Evolutionary conservation across 2,888 invertebrate species (phyloP).

Genomic region (Koerneria pararmatus): DNA sequence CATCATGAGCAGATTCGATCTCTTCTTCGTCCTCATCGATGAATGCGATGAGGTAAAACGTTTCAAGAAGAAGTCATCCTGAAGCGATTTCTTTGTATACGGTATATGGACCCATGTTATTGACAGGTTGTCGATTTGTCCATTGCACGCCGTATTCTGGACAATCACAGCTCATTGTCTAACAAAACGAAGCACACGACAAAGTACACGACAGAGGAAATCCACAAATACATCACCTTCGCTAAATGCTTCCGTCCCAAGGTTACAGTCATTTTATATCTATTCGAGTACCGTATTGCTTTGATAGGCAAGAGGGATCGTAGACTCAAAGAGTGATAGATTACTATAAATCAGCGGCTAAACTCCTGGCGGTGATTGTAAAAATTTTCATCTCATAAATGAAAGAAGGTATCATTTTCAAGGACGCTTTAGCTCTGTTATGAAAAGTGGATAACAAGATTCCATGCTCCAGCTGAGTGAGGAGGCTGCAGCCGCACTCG

Average conservation of each 20-base stretch:
- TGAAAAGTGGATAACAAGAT: neutral
- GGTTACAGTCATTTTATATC: conserved; percentile 62
- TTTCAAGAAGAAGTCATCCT: no score
- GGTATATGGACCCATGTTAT: no score
- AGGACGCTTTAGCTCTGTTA: neutral
- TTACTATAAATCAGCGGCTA: neutral
- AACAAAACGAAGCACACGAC: conserved; percentile 76
- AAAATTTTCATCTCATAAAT: neutral
- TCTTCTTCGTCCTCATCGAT: conserved; percentile 95
- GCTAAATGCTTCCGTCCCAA: conserved; percentile 90
- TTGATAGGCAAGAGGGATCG: neutral
- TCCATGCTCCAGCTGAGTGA: conserved; percentile 49
- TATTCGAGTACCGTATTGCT: neutral
- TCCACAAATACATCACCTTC: conserved; percentile 90
- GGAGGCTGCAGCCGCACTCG: conserved; percentile 79
- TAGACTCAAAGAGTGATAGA: no score
- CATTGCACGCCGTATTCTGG: conserved; percentile 89
- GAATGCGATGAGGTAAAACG: conserved; percentile 78
- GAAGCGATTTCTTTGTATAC: no score
- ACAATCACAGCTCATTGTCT: conserved; percentile 75
- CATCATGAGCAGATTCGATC: conserved; percentile 96
- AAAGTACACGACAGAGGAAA: conserved; percentile 81
- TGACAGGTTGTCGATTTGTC: conserved; percentile 84
- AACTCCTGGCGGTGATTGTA: neutral
- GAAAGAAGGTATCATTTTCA: neutral